phyloP scores from a whole-genome alignment of 2,113 vertebrate genomes.

The Pteruthius melanotis region DNA sequence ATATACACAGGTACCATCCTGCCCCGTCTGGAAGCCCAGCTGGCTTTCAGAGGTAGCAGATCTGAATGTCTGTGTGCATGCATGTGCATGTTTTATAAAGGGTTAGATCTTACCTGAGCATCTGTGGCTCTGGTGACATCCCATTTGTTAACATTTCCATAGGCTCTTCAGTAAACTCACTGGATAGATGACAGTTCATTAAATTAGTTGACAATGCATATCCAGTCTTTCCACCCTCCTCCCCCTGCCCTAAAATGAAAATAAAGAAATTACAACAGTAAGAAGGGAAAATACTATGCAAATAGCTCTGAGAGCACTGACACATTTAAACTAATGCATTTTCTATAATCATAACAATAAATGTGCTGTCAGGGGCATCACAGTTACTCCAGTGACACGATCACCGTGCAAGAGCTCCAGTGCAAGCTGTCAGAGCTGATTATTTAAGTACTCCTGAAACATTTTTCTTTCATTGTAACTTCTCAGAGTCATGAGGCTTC shows the following conservation, averaged over 20 bases:
- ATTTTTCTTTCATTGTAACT: neutral
- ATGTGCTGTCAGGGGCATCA: neutral
- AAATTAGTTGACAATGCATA: conserved; percentile 30
- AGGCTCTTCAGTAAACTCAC: neutral
- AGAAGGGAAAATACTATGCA: conserved; percentile 21
- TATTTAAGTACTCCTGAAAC: neutral
- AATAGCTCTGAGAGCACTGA: conserved; percentile 18
- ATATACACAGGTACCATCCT: neutral
- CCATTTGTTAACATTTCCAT: conserved; percentile 30
- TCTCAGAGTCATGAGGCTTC: neutral
- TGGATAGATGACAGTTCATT: conserved; percentile 54
- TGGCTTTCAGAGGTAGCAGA: neutral
- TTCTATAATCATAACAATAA: neutral
- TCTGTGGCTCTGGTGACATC: neutral
- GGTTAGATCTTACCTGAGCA: conserved; percentile 41
- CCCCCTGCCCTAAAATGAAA: conserved; percentile 17
- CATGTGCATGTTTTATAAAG: neutral
- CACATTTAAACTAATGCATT: neutral
- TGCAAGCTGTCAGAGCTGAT: neutral
- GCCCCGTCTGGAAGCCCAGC: neutral
- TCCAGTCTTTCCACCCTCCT: conserved; percentile 3
- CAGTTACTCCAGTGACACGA: neutral
- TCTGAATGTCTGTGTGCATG: neutral
- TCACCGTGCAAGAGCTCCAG: neutral
- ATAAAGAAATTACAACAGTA: conserved; percentile 1